Base-by-base conservation (phyloP, 1,140 invertebrate genomes). In the Nylanderia fulva region DNA sequence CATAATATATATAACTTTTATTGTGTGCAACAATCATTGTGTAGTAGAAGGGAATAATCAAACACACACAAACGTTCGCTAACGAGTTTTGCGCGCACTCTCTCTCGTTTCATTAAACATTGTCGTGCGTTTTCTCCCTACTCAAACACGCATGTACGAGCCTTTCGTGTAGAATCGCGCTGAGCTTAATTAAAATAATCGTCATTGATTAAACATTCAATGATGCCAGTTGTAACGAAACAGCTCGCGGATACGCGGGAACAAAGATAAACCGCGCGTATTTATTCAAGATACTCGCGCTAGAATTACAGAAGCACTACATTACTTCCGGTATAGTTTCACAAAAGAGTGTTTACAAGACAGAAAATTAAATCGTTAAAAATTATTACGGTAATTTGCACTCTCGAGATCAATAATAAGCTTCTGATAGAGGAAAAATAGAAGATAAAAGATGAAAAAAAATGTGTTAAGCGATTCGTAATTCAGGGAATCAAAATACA, bases 121-220 rank as follows among this genome's bases (percentile, higher is more conserved):
- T 21, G 48, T 66, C 21, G 27, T 29, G 21, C 29, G 42, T 64
- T 33, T 68, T 68, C 63, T 68, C 63, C 27, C 29, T n/a, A 64
- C 13, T 79, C 48, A 33, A 68, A 79, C 29, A 29, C 39, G 76
- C 39, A 15, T 68, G 27, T 9, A 52, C n/a, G 61, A 66, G n/a
- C 24, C n/a, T 68, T 33, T 11, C 33, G 6, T n/a, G 29, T 21
- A 27, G 29, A 54, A 56, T 68, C 21, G 42, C 13, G 42, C 15
- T 39, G 29, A 79, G 68, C 45, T 79, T 79, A 79, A 79, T 79
- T 79, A 79, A 79, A 68, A n/a, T 68, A 79, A 68, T 79, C 33
- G 48, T 79, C 33, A 48, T 15, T 68, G 63, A 33, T 33, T 68
- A 79, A 79, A 79, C 33, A 79, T 11, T 33, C 33, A n/a, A 68